Conservation (phyloP, 2,797 vertebrate species). For the Sebastes dallii region DNA sequence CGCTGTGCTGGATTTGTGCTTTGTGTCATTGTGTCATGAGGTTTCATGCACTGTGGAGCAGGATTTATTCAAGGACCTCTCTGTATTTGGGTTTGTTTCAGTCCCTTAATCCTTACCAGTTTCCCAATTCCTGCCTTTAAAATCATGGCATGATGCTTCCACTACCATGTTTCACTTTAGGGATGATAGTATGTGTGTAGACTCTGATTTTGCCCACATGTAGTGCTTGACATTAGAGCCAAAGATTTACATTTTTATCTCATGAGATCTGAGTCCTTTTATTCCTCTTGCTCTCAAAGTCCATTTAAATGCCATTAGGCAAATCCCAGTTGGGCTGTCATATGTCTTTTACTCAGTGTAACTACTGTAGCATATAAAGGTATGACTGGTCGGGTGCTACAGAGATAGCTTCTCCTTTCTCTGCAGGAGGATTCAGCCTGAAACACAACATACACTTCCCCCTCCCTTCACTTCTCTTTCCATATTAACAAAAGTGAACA, state of each 20-base stretch:
- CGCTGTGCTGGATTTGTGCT: not conserved
- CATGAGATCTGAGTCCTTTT: not conserved
- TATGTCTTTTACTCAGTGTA: not conserved
- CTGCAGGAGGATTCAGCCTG: not conserved
- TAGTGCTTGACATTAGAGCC: not conserved
- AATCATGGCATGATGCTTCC: not conserved
- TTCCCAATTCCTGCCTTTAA: not conserved
- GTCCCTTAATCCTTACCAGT: not conserved
- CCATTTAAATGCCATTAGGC: not conserved
- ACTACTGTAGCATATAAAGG: not conserved
- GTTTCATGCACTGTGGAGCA: not conserved
- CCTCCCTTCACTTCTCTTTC: not conserved
- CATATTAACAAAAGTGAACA: not conserved
- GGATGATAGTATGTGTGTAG: not conserved
- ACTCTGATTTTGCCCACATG: not conserved
- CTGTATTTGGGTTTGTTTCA: not conserved
- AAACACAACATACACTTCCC: not conserved
- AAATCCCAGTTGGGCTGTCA: not conserved
- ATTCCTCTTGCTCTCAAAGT: not conserved
- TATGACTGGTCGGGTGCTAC: not conserved
- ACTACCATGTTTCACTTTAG: not conserved
- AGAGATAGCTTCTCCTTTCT: not conserved
- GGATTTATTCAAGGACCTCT: not conserved
- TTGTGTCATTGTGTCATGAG: not conserved
- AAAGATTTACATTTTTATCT: not conserved